These are phyloP conservation scores for Tribolium freemani DNA, from an alignment of 2,888 invertebrate genomes.

Conservation along the genomic window DNA sequence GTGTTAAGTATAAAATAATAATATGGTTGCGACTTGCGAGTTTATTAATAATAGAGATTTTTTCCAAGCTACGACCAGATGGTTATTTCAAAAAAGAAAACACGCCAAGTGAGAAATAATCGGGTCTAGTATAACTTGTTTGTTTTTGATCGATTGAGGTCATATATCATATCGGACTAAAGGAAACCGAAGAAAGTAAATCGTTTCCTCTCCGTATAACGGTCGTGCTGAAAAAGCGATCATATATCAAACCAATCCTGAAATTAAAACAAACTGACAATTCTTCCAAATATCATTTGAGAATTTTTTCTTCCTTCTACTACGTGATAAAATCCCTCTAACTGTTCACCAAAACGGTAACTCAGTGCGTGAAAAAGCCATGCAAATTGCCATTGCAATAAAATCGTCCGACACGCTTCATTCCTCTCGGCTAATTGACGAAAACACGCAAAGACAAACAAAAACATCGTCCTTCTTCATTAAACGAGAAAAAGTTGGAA, in stretches of 20 bases:
- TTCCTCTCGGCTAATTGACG: slow-evolving; percentile 9
- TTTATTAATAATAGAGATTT: not conserved
- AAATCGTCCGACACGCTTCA: not conserved
- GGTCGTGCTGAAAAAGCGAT: slow-evolving; percentile 20
- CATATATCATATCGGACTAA: slow-evolving; percentile 32
- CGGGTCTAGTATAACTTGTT: slow-evolving; percentile 17
- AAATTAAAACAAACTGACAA: not conserved
- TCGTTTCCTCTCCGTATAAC: slow-evolving; percentile 33
- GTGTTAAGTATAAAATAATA: not conserved
- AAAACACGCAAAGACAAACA: slow-evolving; percentile 6
- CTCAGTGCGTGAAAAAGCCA: slow-evolving; percentile 26
- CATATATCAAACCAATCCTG: slow-evolving; percentile 17
- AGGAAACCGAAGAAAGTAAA: slow-evolving; percentile 38
- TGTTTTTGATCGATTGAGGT: slow-evolving; percentile 33
- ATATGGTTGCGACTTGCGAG: not conserved
- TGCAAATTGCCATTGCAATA: slow-evolving; percentile 20
- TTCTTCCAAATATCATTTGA: not conserved
- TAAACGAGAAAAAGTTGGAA: not conserved
- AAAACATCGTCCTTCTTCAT: slow-evolving; percentile 20
- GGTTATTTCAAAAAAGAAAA: slow-evolving; percentile 5
- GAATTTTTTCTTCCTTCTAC: not conserved
- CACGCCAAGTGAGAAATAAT: slow-evolving; percentile 17
- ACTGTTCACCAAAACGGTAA: slow-evolving; percentile 19
- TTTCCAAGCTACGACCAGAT: not conserved
- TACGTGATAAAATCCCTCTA: slow-evolving; percentile 25